Conservation (phyloP, 1,140 invertebrate genomes). For the Polypedilum pembai region DNA sequence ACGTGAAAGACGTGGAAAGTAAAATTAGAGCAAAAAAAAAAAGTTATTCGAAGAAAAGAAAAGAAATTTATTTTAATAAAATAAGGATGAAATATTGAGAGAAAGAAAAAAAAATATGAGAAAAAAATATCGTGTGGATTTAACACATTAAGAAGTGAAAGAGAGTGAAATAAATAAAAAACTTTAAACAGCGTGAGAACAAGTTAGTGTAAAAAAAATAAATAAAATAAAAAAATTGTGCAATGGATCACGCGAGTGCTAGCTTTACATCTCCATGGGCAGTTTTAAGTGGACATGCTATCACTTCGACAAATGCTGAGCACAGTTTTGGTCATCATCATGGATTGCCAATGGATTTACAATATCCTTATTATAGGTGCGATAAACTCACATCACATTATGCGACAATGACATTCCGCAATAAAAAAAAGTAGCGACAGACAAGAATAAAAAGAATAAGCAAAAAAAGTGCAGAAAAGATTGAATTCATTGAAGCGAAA, state of each 20-base stretch:
- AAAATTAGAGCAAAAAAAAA: neutral
- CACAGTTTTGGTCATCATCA: constrained; percentile 26
- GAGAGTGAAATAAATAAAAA: neutral
- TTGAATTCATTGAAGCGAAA: constrained; percentile 18
- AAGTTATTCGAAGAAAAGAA: neutral
- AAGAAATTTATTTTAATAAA: constrained; percentile 21
- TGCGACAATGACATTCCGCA: neutral
- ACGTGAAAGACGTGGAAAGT: neutral
- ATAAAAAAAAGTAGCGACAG: neutral
- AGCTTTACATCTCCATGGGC: constrained; percentile 21
- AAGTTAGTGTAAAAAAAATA: neutral
- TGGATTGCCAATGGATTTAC: constrained; percentile 27
- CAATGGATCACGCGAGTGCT: constrained; percentile 26
- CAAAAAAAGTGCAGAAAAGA: neutral
- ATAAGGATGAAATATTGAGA: neutral
- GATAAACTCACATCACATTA: neutral
- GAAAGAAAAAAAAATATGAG: neutral
- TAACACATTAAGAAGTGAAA: neutral
- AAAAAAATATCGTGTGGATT: constrained; percentile 1
- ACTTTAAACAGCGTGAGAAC: neutral
- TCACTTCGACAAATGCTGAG: constrained; percentile 1
- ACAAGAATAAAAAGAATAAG: neutral
- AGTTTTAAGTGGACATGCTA: constrained; percentile 20
- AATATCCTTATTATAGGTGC: constrained; percentile 22
- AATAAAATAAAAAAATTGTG: constrained; percentile 14